Base-by-base conservation (phyloP, 2,888 invertebrate species). In the Eumacrocentrus americanus region DNA sequence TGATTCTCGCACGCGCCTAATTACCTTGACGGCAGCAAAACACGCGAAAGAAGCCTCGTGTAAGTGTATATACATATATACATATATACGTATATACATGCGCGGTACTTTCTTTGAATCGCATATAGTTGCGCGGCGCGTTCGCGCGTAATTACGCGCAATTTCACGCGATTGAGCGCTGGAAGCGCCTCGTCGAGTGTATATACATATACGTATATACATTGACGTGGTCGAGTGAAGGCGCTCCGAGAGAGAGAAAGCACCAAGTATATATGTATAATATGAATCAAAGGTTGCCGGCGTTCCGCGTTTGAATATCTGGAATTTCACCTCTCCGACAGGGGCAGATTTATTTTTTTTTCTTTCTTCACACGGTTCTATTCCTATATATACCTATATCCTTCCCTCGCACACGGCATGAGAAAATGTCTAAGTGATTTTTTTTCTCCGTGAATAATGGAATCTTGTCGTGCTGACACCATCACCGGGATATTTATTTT, bases 21-120 rank as follows among this genome's bases (percentile, higher is more conserved):
- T 46, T 48, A 48, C 34, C 48, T 35, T 34, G 48, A 46, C 46
- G 25, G 46, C 25, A 46, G 23, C 25, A n/a, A 46, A 46, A 46
- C 25, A 46, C 22, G 25, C 22, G 12, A 25, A 46, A 46, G n/a
- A 12, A 25, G 25, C 25, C 6, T 9, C 14, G 4, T 48, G 18
- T 46, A 23, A 14, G 25, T 25, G 25, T 46, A 25, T n/a, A 23
- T 46, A 25, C 25, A 16, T 6, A n/a, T 35, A n/a, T 35, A 5
- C 9, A 22, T 46, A 46, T 22, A 46, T 5, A 46, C 22, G 11
- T 46, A 22, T 23, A 12, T 25, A 23, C 35, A 48, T 12, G 48
- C 65, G 59, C 57, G 59, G 68, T 65, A 73, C n/a, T 73, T 74
- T 70, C 70, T 72, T 74, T 73, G 70, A 69, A 72, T 73, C 70